Evolutionary conservation across 2,797 vertebrate species (phyloP).

Genomic region (Eospalax fontanierii): DNA sequence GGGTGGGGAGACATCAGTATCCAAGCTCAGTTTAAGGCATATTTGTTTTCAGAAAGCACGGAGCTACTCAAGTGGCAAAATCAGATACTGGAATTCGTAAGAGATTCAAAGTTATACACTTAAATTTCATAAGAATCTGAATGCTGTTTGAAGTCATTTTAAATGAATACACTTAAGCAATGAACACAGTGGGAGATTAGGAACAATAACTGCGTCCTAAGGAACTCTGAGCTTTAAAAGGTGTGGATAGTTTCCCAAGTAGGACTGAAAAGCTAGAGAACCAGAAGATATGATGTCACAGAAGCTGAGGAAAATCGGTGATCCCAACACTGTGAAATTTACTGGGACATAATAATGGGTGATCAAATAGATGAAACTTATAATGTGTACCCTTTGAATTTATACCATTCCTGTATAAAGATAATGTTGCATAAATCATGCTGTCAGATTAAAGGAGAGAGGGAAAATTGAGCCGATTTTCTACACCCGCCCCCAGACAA

Average conservation of each 20-base stretch:
- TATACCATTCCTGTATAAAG: not conserved
- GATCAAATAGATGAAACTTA: not conserved
- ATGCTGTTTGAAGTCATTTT: not conserved
- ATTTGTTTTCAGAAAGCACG: not conserved
- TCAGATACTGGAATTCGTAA: not conserved
- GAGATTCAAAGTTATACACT: not conserved
- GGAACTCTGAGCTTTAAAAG: slow-evolving; percentile 9
- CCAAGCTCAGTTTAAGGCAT: not conserved
- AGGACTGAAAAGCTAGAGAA: not conserved
- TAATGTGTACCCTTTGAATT: not conserved
- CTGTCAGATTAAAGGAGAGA: not conserved
- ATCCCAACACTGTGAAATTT: not conserved
- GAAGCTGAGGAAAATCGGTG: not conserved
- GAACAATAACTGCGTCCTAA: not conserved
- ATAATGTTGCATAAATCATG: not conserved
- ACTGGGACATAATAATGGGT: not conserved
- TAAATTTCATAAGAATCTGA: not conserved
- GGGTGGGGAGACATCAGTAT: not conserved
- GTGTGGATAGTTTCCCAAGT: too few relatives aligned
- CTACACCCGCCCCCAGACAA: not conserved
- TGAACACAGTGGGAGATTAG: not conserved
- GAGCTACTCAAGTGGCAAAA: not conserved
- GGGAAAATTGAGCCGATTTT: not conserved
- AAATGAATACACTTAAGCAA: not conserved
- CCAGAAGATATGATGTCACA: not conserved